A percentile compares a stretch with the other conserved stretches of the same genome.
Conservation (phyloP, 2,113 vertebrate species). For the Gorsachius goisagi region DNA sequence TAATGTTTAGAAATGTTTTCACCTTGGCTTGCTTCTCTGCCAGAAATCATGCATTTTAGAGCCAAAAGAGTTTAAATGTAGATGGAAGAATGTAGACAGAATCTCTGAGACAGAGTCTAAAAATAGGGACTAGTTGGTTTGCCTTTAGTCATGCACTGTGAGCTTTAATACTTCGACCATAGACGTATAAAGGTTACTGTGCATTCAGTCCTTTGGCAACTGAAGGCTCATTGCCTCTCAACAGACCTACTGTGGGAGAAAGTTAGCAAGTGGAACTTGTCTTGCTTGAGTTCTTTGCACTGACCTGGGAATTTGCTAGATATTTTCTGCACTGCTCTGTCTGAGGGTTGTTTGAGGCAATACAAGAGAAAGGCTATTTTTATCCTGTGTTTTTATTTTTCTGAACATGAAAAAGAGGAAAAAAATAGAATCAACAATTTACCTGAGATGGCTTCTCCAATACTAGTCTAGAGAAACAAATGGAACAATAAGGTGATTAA, state of each 20-base stretch:
- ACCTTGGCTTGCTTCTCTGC: not conserved
- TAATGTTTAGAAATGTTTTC: not conserved
- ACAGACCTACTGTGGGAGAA: not conserved
- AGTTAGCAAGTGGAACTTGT: not conserved
- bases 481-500: not conserved
- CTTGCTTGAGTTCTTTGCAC: not conserved
- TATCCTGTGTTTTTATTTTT: not conserved
- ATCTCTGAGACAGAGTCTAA: not conserved
- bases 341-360: not conserved
- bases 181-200: not conserved
- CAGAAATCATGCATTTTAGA: not conserved
- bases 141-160: not conserved
- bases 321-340: not conserved
- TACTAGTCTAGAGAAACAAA: not conserved
- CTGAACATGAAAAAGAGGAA: not conserved
- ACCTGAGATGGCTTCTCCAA: not conserved
- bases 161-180: not conserved
- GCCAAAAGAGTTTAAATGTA: not conserved
- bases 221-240: not conserved
- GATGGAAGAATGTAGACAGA: not conserved
- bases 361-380: not conserved
- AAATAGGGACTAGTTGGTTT: not conserved
- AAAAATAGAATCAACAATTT: not conserved
- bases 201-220: not conserved
- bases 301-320: not conserved